A percentile compares a stretch with the other conserved stretches of the same genome.
These are phyloP conservation scores for Podargus strigoides DNA, from an alignment of 2,797 vertebrate genomes.

Conservation along the genomic window DNA sequence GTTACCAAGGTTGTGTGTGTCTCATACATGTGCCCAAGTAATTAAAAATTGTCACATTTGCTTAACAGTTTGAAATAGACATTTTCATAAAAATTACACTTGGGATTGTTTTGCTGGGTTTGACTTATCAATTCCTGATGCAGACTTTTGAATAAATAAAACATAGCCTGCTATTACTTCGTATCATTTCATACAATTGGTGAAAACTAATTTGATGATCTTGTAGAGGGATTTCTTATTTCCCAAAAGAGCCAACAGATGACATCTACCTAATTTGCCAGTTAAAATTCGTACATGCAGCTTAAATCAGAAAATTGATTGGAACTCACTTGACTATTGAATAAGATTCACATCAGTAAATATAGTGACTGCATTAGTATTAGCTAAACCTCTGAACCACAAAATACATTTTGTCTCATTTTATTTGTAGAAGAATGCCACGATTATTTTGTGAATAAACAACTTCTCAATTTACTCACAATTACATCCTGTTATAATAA, in stretches of 20 bases:
- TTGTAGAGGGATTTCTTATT: conserved; percentile 43
- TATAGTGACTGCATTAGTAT: conserved; percentile 45
- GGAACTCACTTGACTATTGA: conserved; percentile 62
- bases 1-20: not conserved
- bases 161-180: not conserved
- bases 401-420: conserved; percentile 63
- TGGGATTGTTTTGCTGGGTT: not conserved
- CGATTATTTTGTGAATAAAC: conserved; percentile 69
- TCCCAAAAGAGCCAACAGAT: conserved; percentile 56
- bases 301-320: conserved; percentile 62
- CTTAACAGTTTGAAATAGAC: not conserved
- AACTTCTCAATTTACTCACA: conserved; percentile 63
- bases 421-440: conserved; percentile 62
- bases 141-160: conserved; percentile 28
- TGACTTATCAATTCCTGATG: not conserved
- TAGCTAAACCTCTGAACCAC: conserved; percentile 48
- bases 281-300: conserved; percentile 62
- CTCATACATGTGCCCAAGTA: not conserved
- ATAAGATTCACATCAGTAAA: conserved; percentile 69
- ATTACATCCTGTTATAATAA: conserved; percentile 63
- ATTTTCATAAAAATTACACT: not conserved
- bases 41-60: not conserved
- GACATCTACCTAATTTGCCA: conserved; percentile 65
- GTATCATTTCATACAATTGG: conserved; percentile 9
- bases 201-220: conserved; percentile 47